phyloP scores from a whole-genome alignment of 2,888 invertebrate species.

The Limnephilus marmoratus region DNA sequence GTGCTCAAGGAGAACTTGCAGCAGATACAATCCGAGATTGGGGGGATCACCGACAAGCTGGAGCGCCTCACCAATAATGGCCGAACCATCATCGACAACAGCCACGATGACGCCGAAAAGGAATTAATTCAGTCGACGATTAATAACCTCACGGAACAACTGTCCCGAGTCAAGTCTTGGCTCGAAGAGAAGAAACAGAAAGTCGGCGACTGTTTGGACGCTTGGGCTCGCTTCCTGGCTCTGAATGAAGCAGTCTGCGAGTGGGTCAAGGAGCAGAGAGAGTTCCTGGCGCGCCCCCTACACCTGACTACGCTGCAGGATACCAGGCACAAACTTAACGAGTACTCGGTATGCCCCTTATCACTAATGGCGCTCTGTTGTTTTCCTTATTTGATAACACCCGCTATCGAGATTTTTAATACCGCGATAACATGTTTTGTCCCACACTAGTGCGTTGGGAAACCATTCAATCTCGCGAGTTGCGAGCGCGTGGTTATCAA shows the following conservation, averaged over 20 bases:
- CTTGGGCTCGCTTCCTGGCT: constrained; percentile 91
- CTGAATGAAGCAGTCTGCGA: constrained; percentile 88
- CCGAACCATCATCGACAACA: constrained; percentile 86
- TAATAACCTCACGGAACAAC: constrained; percentile 85
- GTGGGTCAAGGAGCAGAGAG: constrained; percentile 90
- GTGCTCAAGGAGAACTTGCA: constrained; percentile 87
- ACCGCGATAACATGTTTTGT: constrained; percentile 46
- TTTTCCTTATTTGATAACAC: constrained; percentile 44
- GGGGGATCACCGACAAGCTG: constrained; percentile 84
- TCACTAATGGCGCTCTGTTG: constrained; percentile 3
- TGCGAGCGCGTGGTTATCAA: constrained; percentile 33
- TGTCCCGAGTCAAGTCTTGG: constrained; percentile 86
- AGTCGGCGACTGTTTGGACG: constrained; percentile 91
- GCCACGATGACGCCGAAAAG: constrained; percentile 86
- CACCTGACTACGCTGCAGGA: constrained; percentile 87
- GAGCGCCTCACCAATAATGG: constrained; percentile 89
- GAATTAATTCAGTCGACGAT: constrained; percentile 86
- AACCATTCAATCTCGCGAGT: neutral
- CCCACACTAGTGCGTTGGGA: neutral
- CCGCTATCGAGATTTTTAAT: constrained; percentile 14
- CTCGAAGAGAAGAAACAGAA: constrained; percentile 90
- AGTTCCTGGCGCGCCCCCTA: constrained; percentile 87
- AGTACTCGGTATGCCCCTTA: constrained; percentile 83
- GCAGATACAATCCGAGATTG: constrained; percentile 86
- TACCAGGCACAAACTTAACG: constrained; percentile 90